Evolutionary conservation across 2,113 vertebrate genomes (phyloP), one percentile per base, ranked within the genome.

Genomic region (Rhinopomastus cyanomelas): DNA sequence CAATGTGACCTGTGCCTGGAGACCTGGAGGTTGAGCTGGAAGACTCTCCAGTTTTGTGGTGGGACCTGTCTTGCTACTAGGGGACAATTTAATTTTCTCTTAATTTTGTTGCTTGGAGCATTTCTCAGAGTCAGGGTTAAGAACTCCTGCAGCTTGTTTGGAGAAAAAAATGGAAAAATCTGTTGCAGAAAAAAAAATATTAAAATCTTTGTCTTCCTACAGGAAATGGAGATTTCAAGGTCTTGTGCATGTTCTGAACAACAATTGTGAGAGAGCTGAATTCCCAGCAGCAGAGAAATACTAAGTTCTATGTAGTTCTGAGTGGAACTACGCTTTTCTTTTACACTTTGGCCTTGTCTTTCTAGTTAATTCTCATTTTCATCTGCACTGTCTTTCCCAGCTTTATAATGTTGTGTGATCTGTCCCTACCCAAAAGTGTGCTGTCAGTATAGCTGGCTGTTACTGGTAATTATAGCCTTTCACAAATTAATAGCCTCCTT

Each of bases 401-500:
- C 5, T 49, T 82, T 39, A 36, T 72, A 53, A 52, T 23, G 8
- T 29, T 72, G 44, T 25, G 34, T 3, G 5, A 81, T 53, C 39
- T 49, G 16, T 61, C 48, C 19, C 29, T 93, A 85, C 22, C 51
- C 9, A 6, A 44, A 55, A 81, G 29, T 0, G 5, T 72, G 55
- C 25, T 84, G 25, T 79, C 26, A 5, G 36, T 81, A 29, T 61
- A 81, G 23, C n/a, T 75, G 91, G 17, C 22, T 72, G 57, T 60
- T 86, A 46, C 27, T 65, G 16, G 20, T 81, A 78, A 73, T 86
- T 91, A 75, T 25, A 88, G 68, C 64, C 73, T 87, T 89, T 88
- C 85, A 78, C 17, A 87, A 52, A 66, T 66, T 75, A 76, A 77
- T 81, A 84, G 30, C 30, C 7, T 88, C 67, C 56, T 93, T 86